Percentiles rank a stretch among this genome's conserved stretches.
Evolutionary conservation across 2,888 invertebrate genomes (phyloP).

Genomic region (Ferrisia virgata): DNA sequence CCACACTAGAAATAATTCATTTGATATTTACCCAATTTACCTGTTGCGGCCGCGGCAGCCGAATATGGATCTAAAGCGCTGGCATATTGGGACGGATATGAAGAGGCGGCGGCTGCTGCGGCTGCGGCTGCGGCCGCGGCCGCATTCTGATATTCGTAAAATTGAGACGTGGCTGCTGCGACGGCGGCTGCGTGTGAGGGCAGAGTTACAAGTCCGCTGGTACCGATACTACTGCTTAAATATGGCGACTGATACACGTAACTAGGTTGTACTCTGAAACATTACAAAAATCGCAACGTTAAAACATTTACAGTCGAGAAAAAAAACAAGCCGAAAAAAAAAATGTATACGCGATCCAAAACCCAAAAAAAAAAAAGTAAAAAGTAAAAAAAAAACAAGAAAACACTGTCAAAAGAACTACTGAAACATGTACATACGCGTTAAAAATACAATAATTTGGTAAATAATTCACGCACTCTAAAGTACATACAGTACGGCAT

Average conservation of each 20-base stretch:
- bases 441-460: not conserved
- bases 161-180: slow-evolving; percentile 73
- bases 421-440: not conserved
- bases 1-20: slow-evolving; percentile 31
- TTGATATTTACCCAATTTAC: slow-evolving; percentile 54
- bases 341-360: not conserved
- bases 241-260: slow-evolving; percentile 76
- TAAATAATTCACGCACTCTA: not conserved
- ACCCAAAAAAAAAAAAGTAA: slow-evolving; percentile 9
- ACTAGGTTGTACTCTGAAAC: slow-evolving; percentile 69
- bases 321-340: not conserved
- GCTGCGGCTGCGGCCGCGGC: slow-evolving; percentile 68
- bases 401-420: slow-evolving; percentile 13
- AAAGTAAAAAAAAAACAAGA: slow-evolving; percentile 3
- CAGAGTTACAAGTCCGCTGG: slow-evolving; percentile 56
- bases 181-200: slow-evolving; percentile 59
- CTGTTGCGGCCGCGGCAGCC: slow-evolving; percentile 66
- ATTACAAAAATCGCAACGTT: slow-evolving; percentile 45
- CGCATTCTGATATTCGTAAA: slow-evolving; percentile 77
- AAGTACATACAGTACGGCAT: not conserved
- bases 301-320: not conserved
- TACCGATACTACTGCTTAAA: slow-evolving; percentile 58
- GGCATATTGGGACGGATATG: slow-evolving; percentile 70
- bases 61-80: slow-evolving; percentile 72
- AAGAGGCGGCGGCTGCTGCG: slow-evolving; percentile 62